Percentiles rank a stretch among this genome's conserved stretches.
Conservation (phyloP, 1,140 invertebrate species). For the Aphaenogaster rudis region DNA sequence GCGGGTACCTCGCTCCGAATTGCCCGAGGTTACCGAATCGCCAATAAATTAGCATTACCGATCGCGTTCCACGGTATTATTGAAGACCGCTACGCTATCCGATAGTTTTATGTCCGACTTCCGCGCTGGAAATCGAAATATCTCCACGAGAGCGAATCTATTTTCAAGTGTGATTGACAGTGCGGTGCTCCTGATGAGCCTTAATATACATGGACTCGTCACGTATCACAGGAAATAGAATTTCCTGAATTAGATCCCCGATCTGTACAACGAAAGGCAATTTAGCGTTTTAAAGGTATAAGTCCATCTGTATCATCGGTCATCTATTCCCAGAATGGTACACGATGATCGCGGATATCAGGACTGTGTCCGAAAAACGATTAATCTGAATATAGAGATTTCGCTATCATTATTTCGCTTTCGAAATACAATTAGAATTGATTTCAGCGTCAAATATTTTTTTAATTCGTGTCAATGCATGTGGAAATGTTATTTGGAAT, state of each 20-base stretch:
- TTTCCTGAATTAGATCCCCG: conserved; percentile 52
- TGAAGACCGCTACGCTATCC: background rate
- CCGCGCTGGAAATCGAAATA: conserved; percentile 31
- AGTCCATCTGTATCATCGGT: background rate
- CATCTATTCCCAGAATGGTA: conserved; percentile 5
- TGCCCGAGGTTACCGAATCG: background rate
- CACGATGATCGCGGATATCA: background rate
- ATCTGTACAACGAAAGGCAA: conserved; percentile 31
- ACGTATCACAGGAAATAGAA: conserved; percentile 57
- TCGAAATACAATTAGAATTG: background rate
- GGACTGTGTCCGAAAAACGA: no score
- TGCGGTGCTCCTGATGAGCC: background rate
- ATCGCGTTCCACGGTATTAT: conserved; percentile 23
- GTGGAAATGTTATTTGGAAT: background rate
- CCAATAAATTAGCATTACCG: conserved; percentile 49
- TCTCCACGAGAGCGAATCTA: conserved; percentile 13
- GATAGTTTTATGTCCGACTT: conserved; percentile 18
- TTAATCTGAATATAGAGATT: background rate
- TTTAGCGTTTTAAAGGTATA: conserved; percentile 25
- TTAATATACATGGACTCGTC: conserved; percentile 45
- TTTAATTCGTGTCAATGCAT: background rate
- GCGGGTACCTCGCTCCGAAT: background rate
- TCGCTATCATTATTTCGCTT: background rate
- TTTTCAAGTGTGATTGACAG: conserved; percentile 47
- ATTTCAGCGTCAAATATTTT: background rate